Base-by-base conservation (phyloP, 1,140 invertebrate genomes). In the Zaprionus inermis region DNA sequence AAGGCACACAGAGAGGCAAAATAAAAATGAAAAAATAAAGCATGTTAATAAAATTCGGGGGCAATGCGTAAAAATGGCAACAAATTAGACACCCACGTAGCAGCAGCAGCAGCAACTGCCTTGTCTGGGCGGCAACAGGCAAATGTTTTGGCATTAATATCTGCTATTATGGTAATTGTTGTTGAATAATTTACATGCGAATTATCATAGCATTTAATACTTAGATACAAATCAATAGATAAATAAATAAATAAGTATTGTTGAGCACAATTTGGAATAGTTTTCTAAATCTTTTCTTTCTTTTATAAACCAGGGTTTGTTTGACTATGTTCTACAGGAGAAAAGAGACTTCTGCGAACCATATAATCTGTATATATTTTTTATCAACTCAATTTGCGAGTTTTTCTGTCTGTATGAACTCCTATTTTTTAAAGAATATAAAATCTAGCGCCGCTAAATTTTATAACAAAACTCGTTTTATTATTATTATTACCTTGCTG, bases 101-200 rank as follows among this genome's bases (percentile, higher is more conserved):
- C 11, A n/a, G 9, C 9, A 20, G 49, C 63, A 36, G 5, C 30
- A 10, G 30, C 30, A 10, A 22, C 5, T 58, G 18, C 36, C 36
- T 44, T 61, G 63, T 65, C 54, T 28, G n/a, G 38, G 3, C 14
- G 7, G 18, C 24, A 14, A 34, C 11, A 49, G 14, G 16, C 36
- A 30, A 60, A 38, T 38, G 22, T 24, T 51, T 14, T 28, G 16
- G 38, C 24, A 44, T 44, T 20, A 32, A 44, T 66, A 76, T 70
- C 73, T 74, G 79, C 74, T 69, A 78, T 81, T 81, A 71, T 61
- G 68, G 34, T 55, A 72, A 72, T 76, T 69, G 60, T 51, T 60
- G 36, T 65, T 66, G 78, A 59, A 80, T 80, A 74, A 72, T n/a
- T n/a, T n/a, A n/a, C n/a, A 76, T 54, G 61, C 57, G 34, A 51